phyloP scores from a whole-genome alignment of 2,797 vertebrate species.

The Nannoperca obscura region DNA sequence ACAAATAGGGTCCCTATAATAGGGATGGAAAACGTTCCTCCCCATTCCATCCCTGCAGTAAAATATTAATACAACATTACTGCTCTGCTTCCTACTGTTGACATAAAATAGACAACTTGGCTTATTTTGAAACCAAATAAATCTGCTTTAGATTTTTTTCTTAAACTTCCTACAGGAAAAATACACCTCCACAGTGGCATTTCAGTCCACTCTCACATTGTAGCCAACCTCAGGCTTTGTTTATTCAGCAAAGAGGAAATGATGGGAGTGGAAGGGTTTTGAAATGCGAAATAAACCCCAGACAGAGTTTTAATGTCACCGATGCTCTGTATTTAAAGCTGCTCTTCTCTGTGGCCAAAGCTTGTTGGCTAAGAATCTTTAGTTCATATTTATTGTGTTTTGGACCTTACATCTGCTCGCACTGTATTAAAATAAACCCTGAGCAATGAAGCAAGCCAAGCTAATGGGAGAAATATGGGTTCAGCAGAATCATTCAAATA shows the following conservation, averaged over 20 bases:
- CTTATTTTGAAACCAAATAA: conserved; percentile 21
- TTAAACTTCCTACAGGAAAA: conserved; percentile 27
- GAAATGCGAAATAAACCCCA: conserved; percentile 69
- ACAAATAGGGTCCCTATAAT: too few relatives aligned
- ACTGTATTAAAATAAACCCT: neutral
- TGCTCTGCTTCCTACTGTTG: conserved; percentile 9
- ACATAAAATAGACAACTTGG: conserved; percentile 1
- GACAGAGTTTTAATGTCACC: conserved; percentile 57
- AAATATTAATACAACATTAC: conserved; percentile 8
- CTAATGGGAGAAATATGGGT: neutral
- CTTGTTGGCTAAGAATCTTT: neutral
- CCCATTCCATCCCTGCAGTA: neutral
- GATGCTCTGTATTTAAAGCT: conserved; percentile 59
- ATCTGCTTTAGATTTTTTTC: conserved; percentile 28
- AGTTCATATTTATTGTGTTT: neutral
- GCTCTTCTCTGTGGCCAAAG: conserved; percentile 10
- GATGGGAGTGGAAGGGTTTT: conserved; percentile 65
- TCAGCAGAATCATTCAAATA: conserved; percentile 7
- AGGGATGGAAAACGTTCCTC: neutral
- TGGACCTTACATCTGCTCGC: neutral
- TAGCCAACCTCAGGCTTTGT: conserved; percentile 64
- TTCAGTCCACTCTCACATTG: conserved; percentile 49
- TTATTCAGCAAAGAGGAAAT: conserved; percentile 70
- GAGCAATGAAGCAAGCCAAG: neutral
- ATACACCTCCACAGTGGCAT: conserved; percentile 50